A percentile compares a stretch with the other conserved stretches of the same genome.
These are phyloP conservation scores for Drosophila athabasca DNA, from an alignment of 1,140 invertebrate species.

Conservation along the genomic window DNA sequence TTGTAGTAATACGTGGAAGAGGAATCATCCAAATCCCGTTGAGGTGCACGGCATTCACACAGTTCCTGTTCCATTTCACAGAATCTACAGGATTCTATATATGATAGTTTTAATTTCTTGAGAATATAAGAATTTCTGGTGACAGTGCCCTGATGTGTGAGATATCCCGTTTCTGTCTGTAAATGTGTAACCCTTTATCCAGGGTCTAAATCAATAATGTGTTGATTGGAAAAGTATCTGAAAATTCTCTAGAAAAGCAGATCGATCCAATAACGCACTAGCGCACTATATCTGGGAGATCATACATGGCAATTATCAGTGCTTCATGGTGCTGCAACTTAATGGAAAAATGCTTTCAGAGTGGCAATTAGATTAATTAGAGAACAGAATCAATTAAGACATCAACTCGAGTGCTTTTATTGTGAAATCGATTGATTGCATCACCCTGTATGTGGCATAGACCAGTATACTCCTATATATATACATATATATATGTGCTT, in stretches of 20 bases:
- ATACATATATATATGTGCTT: slow-evolving; percentile 17
- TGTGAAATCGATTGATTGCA: slow-evolving; percentile 49
- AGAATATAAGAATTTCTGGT: too few relatives aligned
- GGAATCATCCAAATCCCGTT: too few relatives aligned
- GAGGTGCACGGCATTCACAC: too few relatives aligned
- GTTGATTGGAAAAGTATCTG: background rate
- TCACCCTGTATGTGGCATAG: slow-evolving; percentile 50
- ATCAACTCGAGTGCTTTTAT: slow-evolving; percentile 9
- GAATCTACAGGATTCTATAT: too few relatives aligned
- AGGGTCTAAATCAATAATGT: too few relatives aligned
- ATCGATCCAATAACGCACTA: background rate
- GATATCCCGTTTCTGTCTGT: too few relatives aligned
- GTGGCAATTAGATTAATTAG: slow-evolving; percentile 45
- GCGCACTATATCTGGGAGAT: background rate
- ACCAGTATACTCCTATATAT: slow-evolving; percentile 12
- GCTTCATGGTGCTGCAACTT: background rate
- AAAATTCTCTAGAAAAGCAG: background rate
- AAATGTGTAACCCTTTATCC: too few relatives aligned
- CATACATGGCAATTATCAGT: slow-evolving; percentile 21
- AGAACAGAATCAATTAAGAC: slow-evolving; percentile 25
- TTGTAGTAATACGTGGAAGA: too few relatives aligned
- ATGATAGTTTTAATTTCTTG: too few relatives aligned
- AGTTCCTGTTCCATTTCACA: too few relatives aligned
- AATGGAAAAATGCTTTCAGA: slow-evolving; percentile 20
- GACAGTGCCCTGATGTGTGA: too few relatives aligned